A percentile compares a stretch with the other conserved stretches of the same genome.
Conservation (phyloP, 2,888 invertebrate species). For the Glaucopsyche alexis region DNA sequence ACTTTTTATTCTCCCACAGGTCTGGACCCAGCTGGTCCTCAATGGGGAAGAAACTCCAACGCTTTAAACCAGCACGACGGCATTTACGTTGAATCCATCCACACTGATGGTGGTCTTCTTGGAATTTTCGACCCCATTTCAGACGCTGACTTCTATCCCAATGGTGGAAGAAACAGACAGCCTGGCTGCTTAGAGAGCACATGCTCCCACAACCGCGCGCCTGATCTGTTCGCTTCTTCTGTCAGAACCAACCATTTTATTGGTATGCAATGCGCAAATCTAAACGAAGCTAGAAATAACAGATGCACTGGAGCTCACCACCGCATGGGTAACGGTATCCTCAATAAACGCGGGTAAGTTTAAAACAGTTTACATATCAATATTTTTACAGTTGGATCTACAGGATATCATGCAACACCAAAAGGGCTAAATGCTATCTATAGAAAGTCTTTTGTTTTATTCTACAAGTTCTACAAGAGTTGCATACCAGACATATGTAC, state of each 20-base stretch:
- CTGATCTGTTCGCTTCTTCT: conserved; percentile 45
- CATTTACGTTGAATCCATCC: conserved; percentile 48
- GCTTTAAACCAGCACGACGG: conserved; percentile 46
- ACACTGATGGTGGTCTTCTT: conserved; percentile 48
- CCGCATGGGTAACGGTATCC: conserved; percentile 45
- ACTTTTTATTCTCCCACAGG: conserved; percentile 40
- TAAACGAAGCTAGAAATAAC: conserved; percentile 41
- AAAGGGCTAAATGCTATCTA: neutral
- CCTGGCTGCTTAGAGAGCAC: conserved; percentile 46
- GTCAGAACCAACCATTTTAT: conserved; percentile 44
- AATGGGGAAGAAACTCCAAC: conserved; percentile 46
- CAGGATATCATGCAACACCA: too few relatives aligned
- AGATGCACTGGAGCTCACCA: conserved; percentile 40
- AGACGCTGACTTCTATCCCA: conserved; percentile 50
- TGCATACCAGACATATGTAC: too few relatives aligned
- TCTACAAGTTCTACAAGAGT: too few relatives aligned
- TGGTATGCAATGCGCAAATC: conserved; percentile 42
- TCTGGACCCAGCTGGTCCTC: conserved; percentile 54
- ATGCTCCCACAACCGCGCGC: conserved; percentile 48
- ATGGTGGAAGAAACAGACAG: conserved; percentile 47
- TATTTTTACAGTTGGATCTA: too few relatives aligned
- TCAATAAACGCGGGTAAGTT: conserved; percentile 40
- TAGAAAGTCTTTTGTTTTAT: neutral
- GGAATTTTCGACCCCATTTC: conserved; percentile 48
- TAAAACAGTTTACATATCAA: too few relatives aligned